These are phyloP conservation scores for Synergus gifuensis DNA, from an alignment of 2,888 invertebrate genomes.

Conservation along the genomic window DNA sequence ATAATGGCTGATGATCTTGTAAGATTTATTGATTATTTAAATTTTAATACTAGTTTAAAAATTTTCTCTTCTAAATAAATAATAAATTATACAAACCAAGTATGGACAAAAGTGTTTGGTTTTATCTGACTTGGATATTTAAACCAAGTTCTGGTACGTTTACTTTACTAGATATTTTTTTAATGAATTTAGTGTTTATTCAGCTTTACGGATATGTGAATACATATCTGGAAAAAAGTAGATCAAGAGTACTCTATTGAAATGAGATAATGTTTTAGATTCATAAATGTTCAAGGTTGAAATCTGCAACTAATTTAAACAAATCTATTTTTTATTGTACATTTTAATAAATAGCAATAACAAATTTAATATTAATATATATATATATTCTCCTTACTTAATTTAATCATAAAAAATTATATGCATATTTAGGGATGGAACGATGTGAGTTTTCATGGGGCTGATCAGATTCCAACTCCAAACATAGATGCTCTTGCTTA, in stretches of 20 bases:
- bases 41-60: not conserved
- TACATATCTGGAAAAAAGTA: not conserved
- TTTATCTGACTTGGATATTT: too few relatives aligned
- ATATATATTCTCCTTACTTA: too few relatives aligned
- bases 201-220: not conserved
- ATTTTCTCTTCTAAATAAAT: not conserved
- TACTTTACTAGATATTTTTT: too few relatives aligned
- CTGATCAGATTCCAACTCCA: constrained; percentile 91
- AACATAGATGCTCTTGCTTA: constrained; percentile 93
- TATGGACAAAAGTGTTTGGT: too few relatives aligned
- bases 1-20: constrained; percentile 81
- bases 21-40: constrained; percentile 57
- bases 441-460: constrained; percentile 93
- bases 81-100: not conserved
- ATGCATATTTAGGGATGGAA: constrained; percentile 86
- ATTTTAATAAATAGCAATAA: not conserved
- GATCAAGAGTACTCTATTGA: not conserved
- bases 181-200: not conserved
- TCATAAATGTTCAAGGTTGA: not conserved
- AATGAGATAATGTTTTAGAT: not conserved
- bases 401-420: too few relatives aligned
- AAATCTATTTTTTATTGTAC: not conserved
- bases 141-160: too few relatives aligned
- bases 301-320: not conserved
- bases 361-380: not conserved